These are phyloP conservation scores for Falco cherrug DNA, from an alignment of 2,797 vertebrate genomes.

Conservation along the genomic window DNA sequence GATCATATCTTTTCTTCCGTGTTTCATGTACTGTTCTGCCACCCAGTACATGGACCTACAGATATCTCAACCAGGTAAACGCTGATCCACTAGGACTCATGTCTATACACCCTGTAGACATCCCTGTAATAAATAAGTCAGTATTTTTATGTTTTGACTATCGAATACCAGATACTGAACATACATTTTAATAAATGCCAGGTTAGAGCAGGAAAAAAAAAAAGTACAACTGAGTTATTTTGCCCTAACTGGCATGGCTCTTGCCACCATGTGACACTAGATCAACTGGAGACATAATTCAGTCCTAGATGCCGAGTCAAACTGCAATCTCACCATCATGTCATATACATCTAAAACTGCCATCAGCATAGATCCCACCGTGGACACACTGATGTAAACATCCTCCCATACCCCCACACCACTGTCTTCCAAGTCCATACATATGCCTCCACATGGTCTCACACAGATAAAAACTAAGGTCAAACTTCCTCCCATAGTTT, in stretches of 20 bases:
- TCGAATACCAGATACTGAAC: neutral
- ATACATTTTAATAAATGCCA: neutral
- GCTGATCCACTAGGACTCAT: neutral
- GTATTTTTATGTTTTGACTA: neutral
- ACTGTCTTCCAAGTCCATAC: neutral
- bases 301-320: neutral
- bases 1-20: neutral
- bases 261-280: neutral
- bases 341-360: accelerated
- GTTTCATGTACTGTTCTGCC: neutral
- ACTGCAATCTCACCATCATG: neutral
- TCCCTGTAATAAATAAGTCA: neutral
- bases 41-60: neutral
- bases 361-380: neutral
- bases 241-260: neutral
- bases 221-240: too few relatives aligned
- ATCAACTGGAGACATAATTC: neutral
- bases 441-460: neutral
- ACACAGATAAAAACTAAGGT: neutral
- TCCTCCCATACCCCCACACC: neutral
- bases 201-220: neutral
- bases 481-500: neutral
- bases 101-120: neutral
- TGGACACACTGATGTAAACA: neutral
- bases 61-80: neutral